Base-by-base conservation (phyloP, 92 coral and sea anemone genomes). In the Epizoanthus illoricatus region DNA sequence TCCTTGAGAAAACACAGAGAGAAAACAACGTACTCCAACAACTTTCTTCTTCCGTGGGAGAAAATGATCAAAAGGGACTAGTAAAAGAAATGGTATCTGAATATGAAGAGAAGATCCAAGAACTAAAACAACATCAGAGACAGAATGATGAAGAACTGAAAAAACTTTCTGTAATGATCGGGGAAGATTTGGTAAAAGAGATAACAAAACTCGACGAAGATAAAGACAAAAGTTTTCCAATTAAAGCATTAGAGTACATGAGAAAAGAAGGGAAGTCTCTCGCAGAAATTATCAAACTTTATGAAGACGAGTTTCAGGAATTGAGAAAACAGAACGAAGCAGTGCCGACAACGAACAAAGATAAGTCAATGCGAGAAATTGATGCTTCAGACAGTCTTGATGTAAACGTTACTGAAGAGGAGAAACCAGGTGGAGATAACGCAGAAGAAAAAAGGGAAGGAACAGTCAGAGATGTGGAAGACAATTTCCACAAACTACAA, bases 121-220 rank as follows among this genome's bases (percentile, higher is more conserved):
- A 52, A 9, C 56, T 52, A 11, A 52, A 52, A 5, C 9, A 78
- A 63, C 42, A 78, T 13, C 23, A 62, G 18, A 45, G 54, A 43
- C 23, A 23, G 24, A 45, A 19, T 19, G 65, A 66, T 20, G 41
- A 63, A 43, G 57, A 78, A 36, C 36, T 78, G 21, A 13, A 23
- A 9, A 78, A 24, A 4, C 47, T 78, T 11, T 61, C 64, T 15
- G 82, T 40, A 20, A 78, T 62, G 18, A 11, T 78, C 28, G 82
- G 82, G 17, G 68, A 82, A 80, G 87, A 86, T 40, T 57, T 92
- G 64, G 73, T 82, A 24, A 65, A 81, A 17, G 89, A 84, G 49
- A 49, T 92, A 41, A 28, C 84, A 47, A 80, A 78, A 12, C 80
- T 87, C 11, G 74, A 85, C 5, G 69, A 60, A 19, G 67, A 65